phyloP scores from a whole-genome alignment of 2,888 invertebrate species.

The Diplolepis rosae region DNA sequence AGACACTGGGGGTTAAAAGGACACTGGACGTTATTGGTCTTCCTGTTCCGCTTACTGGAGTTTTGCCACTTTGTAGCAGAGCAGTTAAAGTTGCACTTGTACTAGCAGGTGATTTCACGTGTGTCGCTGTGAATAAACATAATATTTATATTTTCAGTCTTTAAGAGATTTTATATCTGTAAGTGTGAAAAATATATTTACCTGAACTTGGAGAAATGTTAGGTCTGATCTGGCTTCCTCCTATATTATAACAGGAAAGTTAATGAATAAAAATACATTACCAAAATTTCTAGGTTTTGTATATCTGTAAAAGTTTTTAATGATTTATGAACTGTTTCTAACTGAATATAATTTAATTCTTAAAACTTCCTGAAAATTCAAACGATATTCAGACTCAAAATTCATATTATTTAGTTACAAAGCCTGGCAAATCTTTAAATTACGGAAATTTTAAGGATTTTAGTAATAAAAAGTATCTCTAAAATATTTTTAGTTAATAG shows the following conservation, averaged over 20 bases:
- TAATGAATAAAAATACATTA: neutral
- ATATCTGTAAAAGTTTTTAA: neutral
- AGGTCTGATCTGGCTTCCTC: neutral
- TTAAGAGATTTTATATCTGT: conserved; percentile 22
- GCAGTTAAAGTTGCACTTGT: conserved; percentile 53
- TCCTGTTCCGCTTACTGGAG: conserved; percentile 48
- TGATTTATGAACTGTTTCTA: too few species aligned
- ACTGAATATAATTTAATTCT: too few species aligned
- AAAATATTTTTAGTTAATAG: too few species aligned
- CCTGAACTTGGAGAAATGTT: neutral
- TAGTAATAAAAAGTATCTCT: too few species aligned
- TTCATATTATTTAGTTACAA: too few species aligned
- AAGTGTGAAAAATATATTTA: conserved; percentile 20
- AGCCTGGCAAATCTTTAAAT: too few species aligned
- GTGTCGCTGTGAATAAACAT: conserved; percentile 39
- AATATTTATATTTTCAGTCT: neutral
- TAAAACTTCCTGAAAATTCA: too few species aligned
- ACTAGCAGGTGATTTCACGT: conserved; percentile 46
- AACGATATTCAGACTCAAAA: too few species aligned
- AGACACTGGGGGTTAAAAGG: conserved; percentile 59
- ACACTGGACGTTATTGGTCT: conserved; percentile 58
- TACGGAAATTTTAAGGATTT: too few species aligned
- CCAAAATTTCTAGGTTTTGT: neutral
- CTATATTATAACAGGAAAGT: neutral
- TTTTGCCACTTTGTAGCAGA: conserved; percentile 62